Percentiles rank a stretch among this genome's conserved stretches.
Evolutionary conservation across 1,140 invertebrate genomes (phyloP).

Genomic region (Drosophila parabipectinata): DNA sequence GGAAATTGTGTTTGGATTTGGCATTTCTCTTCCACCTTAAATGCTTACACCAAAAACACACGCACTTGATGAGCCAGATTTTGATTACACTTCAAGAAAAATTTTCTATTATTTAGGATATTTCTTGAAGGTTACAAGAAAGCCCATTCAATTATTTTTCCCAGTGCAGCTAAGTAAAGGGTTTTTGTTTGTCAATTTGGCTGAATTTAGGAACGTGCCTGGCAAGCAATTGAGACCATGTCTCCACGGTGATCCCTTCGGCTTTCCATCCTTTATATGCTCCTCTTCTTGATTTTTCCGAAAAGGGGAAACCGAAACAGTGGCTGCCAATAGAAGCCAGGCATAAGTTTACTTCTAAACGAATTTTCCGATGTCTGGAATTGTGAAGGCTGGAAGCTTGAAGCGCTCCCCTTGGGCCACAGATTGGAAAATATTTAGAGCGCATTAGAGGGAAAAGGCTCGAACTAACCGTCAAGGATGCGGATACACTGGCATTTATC

Average conservation of each 20-base stretch:
- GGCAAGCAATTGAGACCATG: constrained; percentile 39
- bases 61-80: constrained; percentile 55
- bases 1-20: constrained; percentile 69
- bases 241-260: constrained; percentile 58
- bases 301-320: not conserved
- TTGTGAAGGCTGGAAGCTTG: not conserved
- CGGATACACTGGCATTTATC: constrained; percentile 67
- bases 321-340: constrained; percentile 5
- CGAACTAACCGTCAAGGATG: constrained; percentile 55
- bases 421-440: constrained; percentile 67
- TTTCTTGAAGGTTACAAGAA: not conserved
- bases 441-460: constrained; percentile 44
- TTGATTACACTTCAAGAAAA: constrained; percentile 7
- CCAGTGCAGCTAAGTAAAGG: constrained; percentile 9
- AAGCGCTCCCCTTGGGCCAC: constrained; percentile 14
- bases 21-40: constrained; percentile 46
- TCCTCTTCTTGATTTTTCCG: not conserved
- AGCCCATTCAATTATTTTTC: not conserved
- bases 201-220: constrained; percentile 57
- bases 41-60: constrained; percentile 23
- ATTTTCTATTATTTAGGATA: too few species aligned
- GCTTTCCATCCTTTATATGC: constrained; percentile 46
- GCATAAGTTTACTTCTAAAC: constrained; percentile 64
- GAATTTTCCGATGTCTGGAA: constrained; percentile 46
- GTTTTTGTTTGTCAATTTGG: constrained; percentile 75